phyloP scores from a whole-genome alignment of 2,797 vertebrate genomes.

The Argentina silus region DNA sequence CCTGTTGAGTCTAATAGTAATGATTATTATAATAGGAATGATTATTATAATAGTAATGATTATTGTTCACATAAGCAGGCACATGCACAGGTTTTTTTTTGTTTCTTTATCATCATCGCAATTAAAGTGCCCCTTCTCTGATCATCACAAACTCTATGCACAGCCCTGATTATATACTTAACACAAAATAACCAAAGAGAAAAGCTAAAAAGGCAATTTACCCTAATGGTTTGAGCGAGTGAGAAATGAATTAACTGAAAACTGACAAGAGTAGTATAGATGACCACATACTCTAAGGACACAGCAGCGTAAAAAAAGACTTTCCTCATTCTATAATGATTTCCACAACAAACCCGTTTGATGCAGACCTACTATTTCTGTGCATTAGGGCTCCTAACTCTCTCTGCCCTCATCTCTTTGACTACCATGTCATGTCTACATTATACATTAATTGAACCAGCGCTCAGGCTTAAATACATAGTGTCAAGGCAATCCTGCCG shows the following conservation, averaged over 20 bases:
- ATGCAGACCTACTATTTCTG: neutral
- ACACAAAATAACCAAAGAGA: neutral
- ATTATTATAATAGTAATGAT: neutral
- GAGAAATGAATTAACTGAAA: neutral
- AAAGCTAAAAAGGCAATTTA: neutral
- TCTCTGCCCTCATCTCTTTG: neutral
- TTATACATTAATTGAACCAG: constrained; percentile 52
- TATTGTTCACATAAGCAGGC: too few relatives aligned
- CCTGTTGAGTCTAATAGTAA: neutral
- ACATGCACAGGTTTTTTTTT: too few relatives aligned
- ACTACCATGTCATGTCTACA: constrained; percentile 31
- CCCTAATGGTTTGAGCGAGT: neutral
- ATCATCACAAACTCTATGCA: too few relatives aligned
- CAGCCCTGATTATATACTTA: too few relatives aligned
- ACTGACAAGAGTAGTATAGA: constrained; percentile 10
- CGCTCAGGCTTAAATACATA: constrained; percentile 57
- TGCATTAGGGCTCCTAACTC: neutral
- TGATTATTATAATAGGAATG: neutral
- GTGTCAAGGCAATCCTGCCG: constrained; percentile 47
- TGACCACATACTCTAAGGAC: neutral
- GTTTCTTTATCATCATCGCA: too few relatives aligned
- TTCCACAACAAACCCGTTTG: neutral
- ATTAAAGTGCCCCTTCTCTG: too few relatives aligned
- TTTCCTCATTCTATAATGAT: neutral
- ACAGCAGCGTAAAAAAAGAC: neutral